Conservation (phyloP, 2,113 vertebrate species). For the Scomber japonicus region DNA sequence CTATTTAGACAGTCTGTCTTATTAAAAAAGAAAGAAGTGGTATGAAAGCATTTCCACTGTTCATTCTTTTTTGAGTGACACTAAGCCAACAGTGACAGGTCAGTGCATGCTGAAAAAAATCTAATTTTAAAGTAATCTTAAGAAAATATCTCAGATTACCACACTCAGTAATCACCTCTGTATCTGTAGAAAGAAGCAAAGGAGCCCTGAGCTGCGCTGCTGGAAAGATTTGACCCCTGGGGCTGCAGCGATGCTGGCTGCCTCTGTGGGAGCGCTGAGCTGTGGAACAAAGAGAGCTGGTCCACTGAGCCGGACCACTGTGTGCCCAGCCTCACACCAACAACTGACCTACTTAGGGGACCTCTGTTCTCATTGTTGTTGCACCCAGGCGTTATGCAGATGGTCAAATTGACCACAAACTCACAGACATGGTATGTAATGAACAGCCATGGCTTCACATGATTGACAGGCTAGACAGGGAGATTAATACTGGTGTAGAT, state of each 20-base stretch:
- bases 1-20: not conserved
- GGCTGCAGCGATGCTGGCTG: slow-evolving; percentile 57
- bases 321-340: slow-evolving; percentile 68
- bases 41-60: not conserved
- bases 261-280: slow-evolving; percentile 67
- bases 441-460: not conserved
- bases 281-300: slow-evolving; percentile 71
- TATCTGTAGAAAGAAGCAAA: slow-evolving; percentile 28
- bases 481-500: not conserved
- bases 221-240: slow-evolving; percentile 68
- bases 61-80: not conserved
- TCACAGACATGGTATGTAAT: not conserved
- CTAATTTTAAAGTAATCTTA: not conserved
- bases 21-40: not conserved
- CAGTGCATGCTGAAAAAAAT: not conserved
- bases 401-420: slow-evolving; percentile 39
- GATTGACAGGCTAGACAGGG: not conserved
- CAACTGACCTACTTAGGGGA: slow-evolving; percentile 78
- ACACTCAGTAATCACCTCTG: slow-evolving; percentile 34
- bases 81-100: not conserved
- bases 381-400: slow-evolving; percentile 39
- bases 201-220: slow-evolving; percentile 37
- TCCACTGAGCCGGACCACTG: slow-evolving; percentile 71
- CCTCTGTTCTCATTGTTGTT: slow-evolving; percentile 60
- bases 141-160: not conserved